Evolutionary conservation across 2,797 vertebrate genomes (phyloP).

Genomic region (Halcyon badia): DNA sequence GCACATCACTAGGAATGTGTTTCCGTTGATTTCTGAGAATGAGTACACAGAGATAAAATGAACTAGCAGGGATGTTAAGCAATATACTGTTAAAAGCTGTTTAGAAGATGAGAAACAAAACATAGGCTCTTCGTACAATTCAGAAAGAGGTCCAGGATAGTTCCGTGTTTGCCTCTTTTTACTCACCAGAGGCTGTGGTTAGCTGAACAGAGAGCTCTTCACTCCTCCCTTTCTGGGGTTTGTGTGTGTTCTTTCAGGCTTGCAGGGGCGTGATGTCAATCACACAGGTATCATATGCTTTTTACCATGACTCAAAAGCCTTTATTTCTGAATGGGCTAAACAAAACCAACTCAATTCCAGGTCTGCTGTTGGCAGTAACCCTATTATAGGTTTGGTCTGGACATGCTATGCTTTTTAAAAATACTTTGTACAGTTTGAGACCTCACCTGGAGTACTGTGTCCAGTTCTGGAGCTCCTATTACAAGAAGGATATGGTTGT

Average conservation of each 20-base stretch:
- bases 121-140: not conserved
- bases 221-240: not conserved
- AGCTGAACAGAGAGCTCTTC: not conserved
- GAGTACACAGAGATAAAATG: not conserved
- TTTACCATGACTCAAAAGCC: not conserved
- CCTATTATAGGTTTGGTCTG: not conserved
- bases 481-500: too few relatives aligned
- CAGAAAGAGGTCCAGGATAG: not conserved
- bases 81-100: not conserved
- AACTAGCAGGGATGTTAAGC: not conserved
- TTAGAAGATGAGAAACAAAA: not conserved
- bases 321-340: not conserved
- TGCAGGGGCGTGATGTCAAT: not conserved
- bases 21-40: not conserved
- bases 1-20: too few relatives aligned
- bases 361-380: too few relatives aligned
- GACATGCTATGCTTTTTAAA: not conserved
- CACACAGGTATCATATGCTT: rapidly evolving
- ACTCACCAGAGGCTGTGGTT: not conserved
- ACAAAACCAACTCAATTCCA: not conserved
- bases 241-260: not conserved
- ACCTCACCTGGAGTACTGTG: too few relatives aligned
- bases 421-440: not conserved
- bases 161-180: not conserved
- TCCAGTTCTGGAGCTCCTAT: too few relatives aligned